Conservation (phyloP, 2,113 vertebrate species). For the Tetrao urogallus region DNA sequence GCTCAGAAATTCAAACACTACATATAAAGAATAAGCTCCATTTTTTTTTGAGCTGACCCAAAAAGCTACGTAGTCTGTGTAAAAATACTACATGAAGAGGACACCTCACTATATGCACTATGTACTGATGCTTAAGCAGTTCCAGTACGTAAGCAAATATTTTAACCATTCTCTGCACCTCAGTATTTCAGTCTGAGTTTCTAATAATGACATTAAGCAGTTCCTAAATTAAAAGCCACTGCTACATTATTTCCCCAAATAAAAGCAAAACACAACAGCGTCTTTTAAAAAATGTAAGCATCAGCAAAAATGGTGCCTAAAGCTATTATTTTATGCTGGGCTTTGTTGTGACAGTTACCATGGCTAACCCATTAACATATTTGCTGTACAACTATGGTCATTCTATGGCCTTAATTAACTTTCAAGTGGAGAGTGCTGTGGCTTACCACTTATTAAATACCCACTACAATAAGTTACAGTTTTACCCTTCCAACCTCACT, state of each 20-base stretch:
- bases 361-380: conserved; percentile 77
- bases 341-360: conserved; percentile 78
- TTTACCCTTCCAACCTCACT: conserved; percentile 78
- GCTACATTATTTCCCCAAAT: not conserved
- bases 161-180: not conserved
- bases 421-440: conserved; percentile 75
- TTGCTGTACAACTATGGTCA: conserved; percentile 75
- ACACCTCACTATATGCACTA: not conserved
- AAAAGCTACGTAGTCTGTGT: not conserved
- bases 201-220: not conserved
- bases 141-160: not conserved
- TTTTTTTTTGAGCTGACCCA: conserved; percentile 5
- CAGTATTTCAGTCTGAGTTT: not conserved
- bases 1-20: conserved; percentile 11
- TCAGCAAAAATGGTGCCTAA: conserved; percentile 54
- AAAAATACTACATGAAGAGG: not conserved
- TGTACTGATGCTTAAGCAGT: not conserved
- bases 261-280: not conserved
- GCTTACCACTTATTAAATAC: conserved; percentile 82
- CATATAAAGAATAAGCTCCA: conserved; percentile 17
- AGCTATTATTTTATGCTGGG: conserved; percentile 66
- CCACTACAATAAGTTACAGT: conserved; percentile 73
- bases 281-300: conserved; percentile 21
- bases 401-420: conserved; percentile 79
- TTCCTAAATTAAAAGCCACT: conserved; percentile 3